Evolutionary conservation across 1,140 invertebrate genomes (phyloP), one percentile per base, ranked within the genome.

Genomic region (Galleria mellonella): DNA sequence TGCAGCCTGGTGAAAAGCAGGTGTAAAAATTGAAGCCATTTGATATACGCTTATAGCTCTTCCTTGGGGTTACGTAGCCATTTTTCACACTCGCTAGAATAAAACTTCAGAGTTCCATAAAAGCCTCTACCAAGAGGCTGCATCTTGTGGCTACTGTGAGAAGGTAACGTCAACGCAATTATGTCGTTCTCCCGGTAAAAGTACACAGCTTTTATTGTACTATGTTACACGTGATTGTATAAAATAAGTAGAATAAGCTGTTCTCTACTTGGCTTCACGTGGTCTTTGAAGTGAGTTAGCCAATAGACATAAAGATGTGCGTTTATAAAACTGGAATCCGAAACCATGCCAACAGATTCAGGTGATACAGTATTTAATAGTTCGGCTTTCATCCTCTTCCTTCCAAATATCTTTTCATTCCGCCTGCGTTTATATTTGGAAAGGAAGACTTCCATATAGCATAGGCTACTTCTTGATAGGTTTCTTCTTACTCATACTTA

Each of bases 51-150:
- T 50, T 35, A 48, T 55, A 5, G 13, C 32, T 27, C 48, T 6
- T n/a, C 48, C 48, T 11, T 41, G 37, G 15, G 48, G 28, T 51
- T 45, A 9, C 38, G 29, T 23, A 45, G 11, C 48, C 45, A 52
- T 51, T 52, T 51, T 32, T 51, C 45, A 48, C 46, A 52, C 28
- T 51, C 54, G 5, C 9, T 13, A 13, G 43, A 27, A 43, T 35
- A 57, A 28, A 32, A 48, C 14, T 57, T 46, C n/a, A 48, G 14
- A 29, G 9, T 27, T 8, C 15, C 29, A 36, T 42, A 12, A 39
- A 57, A 33, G 11, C 43, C 14, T 7, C 39, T 2, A 58, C 87
- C 82, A 4, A 88, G 52, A 9, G 85, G 83, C 48, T 88, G 86
- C 11, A 87, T 49, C 36, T 43, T 42, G 38, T 50, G 46, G 11